These are phyloP conservation scores for Lissocephala sabroskyi DNA, from an alignment of 2,888 invertebrate genomes.

Conservation along the genomic window DNA sequence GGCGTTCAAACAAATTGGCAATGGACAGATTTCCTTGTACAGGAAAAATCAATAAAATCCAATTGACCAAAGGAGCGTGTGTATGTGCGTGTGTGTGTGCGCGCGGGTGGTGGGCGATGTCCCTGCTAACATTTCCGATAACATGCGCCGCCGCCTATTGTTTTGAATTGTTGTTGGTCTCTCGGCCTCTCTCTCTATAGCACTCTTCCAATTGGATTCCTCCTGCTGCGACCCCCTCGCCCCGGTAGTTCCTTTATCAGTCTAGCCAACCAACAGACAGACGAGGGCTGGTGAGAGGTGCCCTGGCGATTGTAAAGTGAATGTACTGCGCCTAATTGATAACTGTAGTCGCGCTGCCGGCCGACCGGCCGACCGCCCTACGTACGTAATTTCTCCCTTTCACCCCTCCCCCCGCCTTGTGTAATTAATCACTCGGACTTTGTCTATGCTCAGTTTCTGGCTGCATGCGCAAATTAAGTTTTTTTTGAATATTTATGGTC, in stretches of 20 bases:
- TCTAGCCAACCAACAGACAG: not conserved
- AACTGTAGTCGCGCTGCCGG: too few relatives aligned
- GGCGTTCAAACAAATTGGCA: slow-evolving; percentile 13
- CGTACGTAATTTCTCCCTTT: too few relatives aligned
- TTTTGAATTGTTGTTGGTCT: not conserved
- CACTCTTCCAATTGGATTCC: too few relatives aligned
- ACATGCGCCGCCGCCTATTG: not conserved
- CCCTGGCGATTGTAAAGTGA: too few relatives aligned
- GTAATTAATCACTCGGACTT: slow-evolving; percentile 42
- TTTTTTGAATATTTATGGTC: slow-evolving; percentile 25
- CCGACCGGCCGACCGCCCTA: too few relatives aligned
- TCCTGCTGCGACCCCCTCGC: too few relatives aligned
- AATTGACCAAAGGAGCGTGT: slow-evolving; percentile 40
- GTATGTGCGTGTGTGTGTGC: slow-evolving; percentile 9
- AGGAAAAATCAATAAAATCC: slow-evolving; percentile 63
- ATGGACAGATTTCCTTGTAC: slow-evolving; percentile 40
- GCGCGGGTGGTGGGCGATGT: slow-evolving; percentile 21
- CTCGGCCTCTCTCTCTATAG: not conserved
- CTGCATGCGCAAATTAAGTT: slow-evolving; percentile 30
- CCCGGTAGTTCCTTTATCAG: not conserved
- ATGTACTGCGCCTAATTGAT: too few relatives aligned
- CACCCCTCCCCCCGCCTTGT: slow-evolving; percentile 24
- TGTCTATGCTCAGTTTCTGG: slow-evolving; percentile 20
- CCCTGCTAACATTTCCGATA: not conserved
- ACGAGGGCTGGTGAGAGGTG: not conserved